Percentiles rank a stretch among this genome's conserved stretches.
These are phyloP conservation scores for Hipparchia sbordonii DNA, from an alignment of 2,888 invertebrate species.

Conservation along the genomic window DNA sequence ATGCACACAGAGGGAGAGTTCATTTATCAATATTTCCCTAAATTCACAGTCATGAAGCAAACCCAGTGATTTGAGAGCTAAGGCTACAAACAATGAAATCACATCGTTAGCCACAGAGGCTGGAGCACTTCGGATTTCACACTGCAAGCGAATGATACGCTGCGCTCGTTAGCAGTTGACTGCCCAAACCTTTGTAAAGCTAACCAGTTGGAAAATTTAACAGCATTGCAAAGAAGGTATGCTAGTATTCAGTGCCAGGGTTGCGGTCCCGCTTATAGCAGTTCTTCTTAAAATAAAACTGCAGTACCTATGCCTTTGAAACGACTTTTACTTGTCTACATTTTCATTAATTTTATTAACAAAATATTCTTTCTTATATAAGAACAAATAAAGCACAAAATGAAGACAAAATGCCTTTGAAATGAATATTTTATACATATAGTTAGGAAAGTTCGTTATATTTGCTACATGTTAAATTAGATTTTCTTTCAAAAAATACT, in stretches of 20 bases:
- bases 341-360: too few relatives aligned
- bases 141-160: slow-evolving; percentile 54
- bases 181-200: slow-evolving; percentile 33
- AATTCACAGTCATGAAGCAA: slow-evolving; percentile 30
- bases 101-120: slow-evolving; percentile 47
- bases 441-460: too few relatives aligned
- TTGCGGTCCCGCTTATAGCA: too few relatives aligned
- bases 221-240: slow-evolving; percentile 16
- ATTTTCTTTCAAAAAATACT: too few relatives aligned
- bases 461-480: too few relatives aligned
- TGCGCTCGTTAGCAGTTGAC: slow-evolving; percentile 51
- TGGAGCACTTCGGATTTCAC: slow-evolving; percentile 49
- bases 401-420: too few relatives aligned
- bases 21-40: slow-evolving; percentile 31
- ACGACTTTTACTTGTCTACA: too few relatives aligned
- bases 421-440: too few relatives aligned
- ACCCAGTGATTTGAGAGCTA: slow-evolving; percentile 35
- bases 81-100: slow-evolving; percentile 49
- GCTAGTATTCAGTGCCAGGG: neutral
- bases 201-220: slow-evolving; percentile 29
- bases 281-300: too few relatives aligned
- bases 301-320: too few relatives aligned
- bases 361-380: too few relatives aligned
- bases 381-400: too few relatives aligned
- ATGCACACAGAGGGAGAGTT: slow-evolving; percentile 9